Evolutionary conservation across 2,888 invertebrate genomes (phyloP).

Genomic region (Melolontha melolontha): DNA sequence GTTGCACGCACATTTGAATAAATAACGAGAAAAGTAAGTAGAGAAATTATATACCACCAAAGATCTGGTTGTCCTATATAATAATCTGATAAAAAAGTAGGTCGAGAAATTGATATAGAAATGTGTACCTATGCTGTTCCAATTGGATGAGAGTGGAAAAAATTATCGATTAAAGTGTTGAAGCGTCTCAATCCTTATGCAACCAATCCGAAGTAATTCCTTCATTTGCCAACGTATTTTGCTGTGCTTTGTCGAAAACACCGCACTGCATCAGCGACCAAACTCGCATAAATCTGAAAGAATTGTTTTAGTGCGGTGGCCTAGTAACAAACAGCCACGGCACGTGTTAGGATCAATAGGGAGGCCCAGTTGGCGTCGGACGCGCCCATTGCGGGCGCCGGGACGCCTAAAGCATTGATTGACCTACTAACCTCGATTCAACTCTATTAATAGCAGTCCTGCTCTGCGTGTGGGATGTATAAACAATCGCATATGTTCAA

Average conservation of each 20-base stretch:
- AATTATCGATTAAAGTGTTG: slow-evolving; percentile 15
- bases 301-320: slow-evolving; percentile 45
- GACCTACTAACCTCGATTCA: slow-evolving; percentile 54
- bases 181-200: not conserved
- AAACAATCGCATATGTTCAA: slow-evolving; percentile 44
- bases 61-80: slow-evolving; percentile 7
- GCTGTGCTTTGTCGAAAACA: slow-evolving; percentile 27
- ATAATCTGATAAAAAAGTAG: slow-evolving; percentile 29
- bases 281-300: slow-evolving; percentile 42
- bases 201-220: not conserved
- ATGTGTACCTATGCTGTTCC: slow-evolving; percentile 1
- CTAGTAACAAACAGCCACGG: slow-evolving; percentile 45
- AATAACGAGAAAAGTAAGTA: slow-evolving; percentile 17
- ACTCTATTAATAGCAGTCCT: slow-evolving; percentile 50
- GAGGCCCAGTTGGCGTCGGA: slow-evolving; percentile 53
- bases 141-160: slow-evolving; percentile 22
- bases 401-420: slow-evolving; percentile 55
- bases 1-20: slow-evolving; percentile 7
- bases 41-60: slow-evolving; percentile 11
- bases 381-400: slow-evolving; percentile 53
- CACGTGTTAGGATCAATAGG: slow-evolving; percentile 51
- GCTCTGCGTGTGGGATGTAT: slow-evolving; percentile 47
- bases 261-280: slow-evolving; percentile 45
- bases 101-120: slow-evolving; percentile 14
- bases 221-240: slow-evolving; percentile 2